Evolutionary conservation across 1,140 invertebrate genomes (phyloP), one percentile per base, ranked within the genome.

Genomic region (Platorchestia sp.): DNA sequence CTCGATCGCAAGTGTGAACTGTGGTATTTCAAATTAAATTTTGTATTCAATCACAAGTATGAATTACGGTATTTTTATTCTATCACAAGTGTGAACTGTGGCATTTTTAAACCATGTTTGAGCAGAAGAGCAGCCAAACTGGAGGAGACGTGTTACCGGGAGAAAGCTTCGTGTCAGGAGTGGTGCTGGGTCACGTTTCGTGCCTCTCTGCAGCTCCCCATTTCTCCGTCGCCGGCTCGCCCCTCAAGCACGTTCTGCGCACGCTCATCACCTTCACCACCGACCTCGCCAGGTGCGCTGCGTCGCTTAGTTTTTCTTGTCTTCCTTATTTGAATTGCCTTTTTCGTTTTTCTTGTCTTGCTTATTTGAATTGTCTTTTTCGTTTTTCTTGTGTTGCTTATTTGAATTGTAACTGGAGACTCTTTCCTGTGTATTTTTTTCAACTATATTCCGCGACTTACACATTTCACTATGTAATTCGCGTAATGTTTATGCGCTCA

Each of bases 61-160:
- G n/a, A n/a, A n/a, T n/a, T n/a, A n/a, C n/a, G n/a, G n/a, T n/a
- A n/a, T n/a, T n/a, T n/a, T n/a, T n/a, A n/a, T n/a, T n/a, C n/a
- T n/a, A n/a, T n/a, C n/a, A n/a, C n/a, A n/a, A n/a, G n/a, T n/a
- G n/a, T n/a, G n/a, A n/a, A n/a, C n/a, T n/a, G n/a, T n/a, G n/a
- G n/a, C n/a, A n/a, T n/a, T n/a, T n/a, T n/a, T n/a, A n/a, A n/a
- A n/a, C n/a, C n/a, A n/a, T n/a, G n/a, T 89, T 5, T 95, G 51
- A 95, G 87, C 97, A 98, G 98, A 98, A 98, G 89, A 97, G 97
- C 96, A 98, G 98, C 10, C 91, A 93, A 45, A 98, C 98, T 97
- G 97, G 98, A 41, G 98, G 98, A 96, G 98, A 99, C 97, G 98
- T 98, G 14, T 98, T 99, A 96, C 98, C 98, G 44, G 98, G 98